These are phyloP conservation scores for Dasypolia templi DNA, from an alignment of 2,888 invertebrate species.

Conservation along the genomic window DNA sequence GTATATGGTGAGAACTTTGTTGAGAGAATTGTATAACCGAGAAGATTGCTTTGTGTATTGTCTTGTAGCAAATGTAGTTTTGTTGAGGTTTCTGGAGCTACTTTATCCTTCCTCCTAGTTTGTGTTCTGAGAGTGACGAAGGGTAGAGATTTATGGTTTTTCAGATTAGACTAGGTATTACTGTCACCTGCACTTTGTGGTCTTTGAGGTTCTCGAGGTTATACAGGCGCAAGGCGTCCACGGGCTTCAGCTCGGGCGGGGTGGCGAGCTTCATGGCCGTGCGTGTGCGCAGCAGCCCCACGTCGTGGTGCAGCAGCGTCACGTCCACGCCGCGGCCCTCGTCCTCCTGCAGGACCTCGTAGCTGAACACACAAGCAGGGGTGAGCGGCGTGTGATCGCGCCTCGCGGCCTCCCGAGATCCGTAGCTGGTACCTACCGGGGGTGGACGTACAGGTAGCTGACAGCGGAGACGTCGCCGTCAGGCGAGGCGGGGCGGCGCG, in stretches of 20 bases:
- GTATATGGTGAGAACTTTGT: no score
- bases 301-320: slow-evolving; percentile 82
- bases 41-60: no score
- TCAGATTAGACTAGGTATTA: no score
- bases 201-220: slow-evolving; percentile 68
- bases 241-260: slow-evolving; percentile 55
- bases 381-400: neutral
- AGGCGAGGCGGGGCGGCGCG: slow-evolving; percentile 68
- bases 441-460: slow-evolving; percentile 80
- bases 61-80: no score
- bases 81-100: no score
- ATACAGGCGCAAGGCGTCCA: slow-evolving; percentile 68
- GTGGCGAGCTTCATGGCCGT: slow-evolving; percentile 70
- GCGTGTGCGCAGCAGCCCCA: slow-evolving; percentile 83
- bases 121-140: no score
- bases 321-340: slow-evolving; percentile 81
- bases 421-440: slow-evolving; percentile 70
- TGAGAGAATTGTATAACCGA: no score
- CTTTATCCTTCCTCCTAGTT: no score
- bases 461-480: slow-evolving; percentile 74
- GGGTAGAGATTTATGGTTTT: no score
- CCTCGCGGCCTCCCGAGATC: neutral
- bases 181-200: slow-evolving; percentile 73
- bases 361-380: slow-evolving; percentile 68
- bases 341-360: slow-evolving; percentile 76